Conservation (phyloP, 2,113 vertebrate species). For the Sisor rabdophorus region DNA sequence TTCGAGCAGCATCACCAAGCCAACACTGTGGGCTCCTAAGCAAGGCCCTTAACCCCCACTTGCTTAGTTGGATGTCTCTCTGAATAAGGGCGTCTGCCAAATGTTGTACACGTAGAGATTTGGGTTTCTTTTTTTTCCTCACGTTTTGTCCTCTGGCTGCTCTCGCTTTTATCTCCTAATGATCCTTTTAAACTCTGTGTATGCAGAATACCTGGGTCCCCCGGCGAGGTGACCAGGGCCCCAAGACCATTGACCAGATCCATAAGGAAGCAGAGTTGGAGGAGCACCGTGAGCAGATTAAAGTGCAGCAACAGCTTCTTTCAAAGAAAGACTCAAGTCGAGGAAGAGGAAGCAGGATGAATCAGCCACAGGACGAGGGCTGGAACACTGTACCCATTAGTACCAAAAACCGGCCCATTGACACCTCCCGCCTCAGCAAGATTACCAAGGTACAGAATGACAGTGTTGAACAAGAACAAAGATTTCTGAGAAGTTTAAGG, state of each 20-base stretch:
- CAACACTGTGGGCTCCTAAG: no score
- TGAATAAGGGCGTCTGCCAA: no score
- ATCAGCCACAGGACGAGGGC: slow-evolving; percentile 83
- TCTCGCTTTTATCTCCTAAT: neutral
- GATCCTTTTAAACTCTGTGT: neutral
- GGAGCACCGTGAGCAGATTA: slow-evolving; percentile 88
- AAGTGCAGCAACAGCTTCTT: slow-evolving; percentile 89
- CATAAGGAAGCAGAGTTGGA: slow-evolving; percentile 95
- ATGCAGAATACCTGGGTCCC: slow-evolving; percentile 90
- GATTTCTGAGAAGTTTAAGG: no score
- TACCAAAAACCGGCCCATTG: slow-evolving; percentile 87
- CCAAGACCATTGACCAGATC: slow-evolving; percentile 97
- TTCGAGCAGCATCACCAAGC: no score
- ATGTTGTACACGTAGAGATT: neutral
- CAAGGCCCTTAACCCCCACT: no score
- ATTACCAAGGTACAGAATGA: slow-evolving; percentile 84
- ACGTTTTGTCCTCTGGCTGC: neutral
- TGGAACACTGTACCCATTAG: slow-evolving; percentile 97
- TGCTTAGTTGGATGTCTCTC: no score
- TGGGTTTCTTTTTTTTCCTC: no score
- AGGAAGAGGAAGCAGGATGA: slow-evolving; percentile 60
- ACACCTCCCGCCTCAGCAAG: slow-evolving; percentile 86
- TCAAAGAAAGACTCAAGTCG: slow-evolving; percentile 75
- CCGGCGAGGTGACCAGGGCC: slow-evolving; percentile 89
- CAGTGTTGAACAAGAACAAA: no score